Base-by-base conservation (phyloP, 2,113 vertebrate species). In the Rafetus swinhoei region DNA sequence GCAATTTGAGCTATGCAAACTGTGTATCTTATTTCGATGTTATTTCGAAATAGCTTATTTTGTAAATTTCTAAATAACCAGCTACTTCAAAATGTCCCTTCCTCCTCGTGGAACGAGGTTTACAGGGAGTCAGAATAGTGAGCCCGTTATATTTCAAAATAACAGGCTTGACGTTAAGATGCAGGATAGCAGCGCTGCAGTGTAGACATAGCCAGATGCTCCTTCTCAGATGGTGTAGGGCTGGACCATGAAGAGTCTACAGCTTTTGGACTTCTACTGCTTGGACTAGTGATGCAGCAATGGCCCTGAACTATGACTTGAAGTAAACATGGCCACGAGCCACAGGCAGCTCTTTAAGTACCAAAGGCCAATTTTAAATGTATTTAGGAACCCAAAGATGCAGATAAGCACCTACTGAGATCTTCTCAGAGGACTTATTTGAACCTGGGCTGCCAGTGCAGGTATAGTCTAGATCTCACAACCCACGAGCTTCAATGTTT, bases 271-370 rank as follows among this genome's bases (percentile, higher is more conserved):
- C 65, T 35, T 18, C 65, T 45, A 21, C 4, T 35, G n/a, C 65
- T 35, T 72, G n/a, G 18, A 16, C 4, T 4, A 69, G 15, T n/a
- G 15, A 65, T 14, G 62, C 62, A 65, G 62, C 62, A 0, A 0
- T 8, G 3, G 21, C 25, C 27, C 16, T 0, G 0, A 50, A 0
- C 55, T 69, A 12, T 18, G 16, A 16, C n/a, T 69, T 32, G 16
- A 16, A 35, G 65, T n/a, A 35, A 72, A 72, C 7, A 7, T 35
- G 32, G n/a, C 65, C 65, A 69, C 9, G 16, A 69, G 65, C 65
- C 9, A 19, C n/a, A 21, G n/a, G 65, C n/a, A 8, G 32, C 18
- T 72, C n/a, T 21, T 9, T 5, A 65, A 65, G 60, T 65, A n/a
- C 65, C 9, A 32, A 65, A 15, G 13, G 60, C 15, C 32, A 35